Base-by-base conservation (phyloP, 2,113 vertebrate genomes). In the Entomyzon cyanotis region DNA sequence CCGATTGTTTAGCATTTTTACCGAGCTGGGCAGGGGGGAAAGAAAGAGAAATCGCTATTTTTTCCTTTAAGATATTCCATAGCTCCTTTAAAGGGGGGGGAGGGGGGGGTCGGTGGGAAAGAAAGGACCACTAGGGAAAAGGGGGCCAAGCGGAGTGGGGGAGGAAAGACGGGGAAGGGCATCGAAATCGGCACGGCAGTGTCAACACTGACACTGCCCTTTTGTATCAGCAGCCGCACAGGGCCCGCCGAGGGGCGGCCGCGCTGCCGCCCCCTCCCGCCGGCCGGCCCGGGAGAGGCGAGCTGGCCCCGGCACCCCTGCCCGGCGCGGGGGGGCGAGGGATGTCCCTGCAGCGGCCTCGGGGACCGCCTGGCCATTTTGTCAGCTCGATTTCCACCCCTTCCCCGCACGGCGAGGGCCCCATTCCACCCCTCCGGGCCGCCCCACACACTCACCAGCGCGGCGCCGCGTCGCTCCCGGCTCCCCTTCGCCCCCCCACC, bases 381-480 rank as follows among this genome's bases (percentile, higher is more conserved):
- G 85, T 77, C 90, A 85, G 97, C 97, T 98, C 92, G 94, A 87
- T 97, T 97, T 97, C 95, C 98, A 95, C 97, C 75, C 44, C 93
- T 74, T 74, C 44, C 75, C 77, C 75, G n/a, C 42, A 20, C 28
- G 14, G n/a, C 75, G 30, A 71, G 80, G 50, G 71, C 82, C 87
- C 76, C 85, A 92, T 77, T 74, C 12, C 41, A 68, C 12, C 52
- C 30, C 80, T 80, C 69, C 73, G 39, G 24, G 56, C 41, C 53
- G 68, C 49, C 62, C 55, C 85, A 39, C 27, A 71, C 62, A 59
- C 80, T 84, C 76, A 92, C 84, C 85, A 44, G 23, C 63, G 37
- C 55, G 50, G 78, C 69, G n/a, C n/a, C 80, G 42, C 41, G 27
- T 49, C 55, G 82, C 47, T 84, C 74, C 60, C 68, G 9, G 71